phyloP scores from a whole-genome alignment of 2,888 invertebrate genomes.

The Nineta flava region DNA sequence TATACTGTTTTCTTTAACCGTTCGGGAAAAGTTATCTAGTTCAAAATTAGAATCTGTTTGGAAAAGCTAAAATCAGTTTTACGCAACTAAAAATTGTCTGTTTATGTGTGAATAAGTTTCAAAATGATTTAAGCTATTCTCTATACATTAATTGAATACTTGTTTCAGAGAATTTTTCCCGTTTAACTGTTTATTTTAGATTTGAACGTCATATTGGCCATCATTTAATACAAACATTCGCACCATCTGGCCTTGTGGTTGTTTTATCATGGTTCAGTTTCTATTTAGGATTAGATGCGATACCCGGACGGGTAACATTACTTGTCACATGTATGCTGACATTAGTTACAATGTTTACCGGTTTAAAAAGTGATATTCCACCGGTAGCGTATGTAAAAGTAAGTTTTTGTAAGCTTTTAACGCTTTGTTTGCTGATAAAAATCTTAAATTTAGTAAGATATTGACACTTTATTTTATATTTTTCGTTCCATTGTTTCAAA shows the following conservation, averaged over 20 bases:
- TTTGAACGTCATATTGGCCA: slow-evolving; percentile 75
- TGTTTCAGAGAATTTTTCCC: slow-evolving; percentile 53
- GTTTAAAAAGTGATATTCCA: slow-evolving; percentile 64
- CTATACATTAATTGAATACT: too few species aligned
- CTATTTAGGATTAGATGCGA: slow-evolving; percentile 71
- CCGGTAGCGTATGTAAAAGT: slow-evolving; percentile 80
- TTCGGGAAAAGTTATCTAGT: too few species aligned
- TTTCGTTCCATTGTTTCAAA: too few species aligned
- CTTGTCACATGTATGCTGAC: slow-evolving; percentile 74
- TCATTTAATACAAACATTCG: slow-evolving; percentile 71
- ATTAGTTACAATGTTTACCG: slow-evolving; percentile 74
- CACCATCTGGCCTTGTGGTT: slow-evolving; percentile 67
- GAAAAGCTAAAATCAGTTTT: too few species aligned
- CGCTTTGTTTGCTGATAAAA: too few species aligned
- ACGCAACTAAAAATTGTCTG: too few species aligned
- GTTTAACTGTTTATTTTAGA: slow-evolving; percentile 59
- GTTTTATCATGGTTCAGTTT: slow-evolving; percentile 79
- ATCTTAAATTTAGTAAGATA: too few species aligned
- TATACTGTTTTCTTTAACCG: too few species aligned
- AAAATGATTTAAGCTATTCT: too few species aligned
- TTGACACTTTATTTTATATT: too few species aligned
- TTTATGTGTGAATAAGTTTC: too few species aligned
- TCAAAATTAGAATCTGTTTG: too few species aligned
- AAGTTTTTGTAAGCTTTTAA: slow-evolving; percentile 13
- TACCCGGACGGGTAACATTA: slow-evolving; percentile 66